Conservation (phyloP, 2,797 vertebrate species). For the Danio aesculapii region DNA sequence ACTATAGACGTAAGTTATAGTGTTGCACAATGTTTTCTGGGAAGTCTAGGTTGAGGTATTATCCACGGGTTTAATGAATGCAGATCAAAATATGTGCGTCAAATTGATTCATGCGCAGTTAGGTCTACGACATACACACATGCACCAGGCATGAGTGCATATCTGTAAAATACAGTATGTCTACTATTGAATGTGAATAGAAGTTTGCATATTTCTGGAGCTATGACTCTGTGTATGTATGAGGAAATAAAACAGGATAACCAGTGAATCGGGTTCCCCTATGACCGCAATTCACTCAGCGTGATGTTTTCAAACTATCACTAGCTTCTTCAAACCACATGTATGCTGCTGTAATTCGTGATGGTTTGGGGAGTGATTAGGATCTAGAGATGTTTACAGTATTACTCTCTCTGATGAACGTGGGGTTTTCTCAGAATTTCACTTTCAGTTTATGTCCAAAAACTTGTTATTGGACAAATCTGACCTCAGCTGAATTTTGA, state of each 20-base stretch:
- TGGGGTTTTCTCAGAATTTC: constrained; percentile 10
- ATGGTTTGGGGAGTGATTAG: not conserved
- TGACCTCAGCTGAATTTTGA: not conserved
- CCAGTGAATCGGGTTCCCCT: not conserved
- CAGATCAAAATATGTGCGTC: not conserved
- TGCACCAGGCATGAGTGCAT: not conserved
- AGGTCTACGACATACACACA: not conserved
- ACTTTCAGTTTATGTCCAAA: not conserved
- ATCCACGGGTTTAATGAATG: not conserved
- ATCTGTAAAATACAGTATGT: not conserved
- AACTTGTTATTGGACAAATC: constrained; percentile 1
- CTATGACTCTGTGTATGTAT: not conserved
- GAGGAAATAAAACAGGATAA: too few species aligned
- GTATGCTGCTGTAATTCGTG: not conserved
- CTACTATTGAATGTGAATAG: not conserved
- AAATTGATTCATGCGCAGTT: not conserved
- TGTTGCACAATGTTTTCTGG: not conserved
- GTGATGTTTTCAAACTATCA: not conserved
- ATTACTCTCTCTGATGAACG: not conserved
- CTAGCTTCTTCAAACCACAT: constrained; percentile 1
- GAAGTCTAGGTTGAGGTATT: not conserved
- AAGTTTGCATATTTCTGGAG: not conserved
- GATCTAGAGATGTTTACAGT: constrained; percentile 3
- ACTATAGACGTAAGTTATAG: not conserved
- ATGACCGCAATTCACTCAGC: not conserved